These are phyloP conservation scores for Odontamblyopus lacepedii DNA, from an alignment of 2,797 vertebrate genomes.

Conservation along the genomic window DNA sequence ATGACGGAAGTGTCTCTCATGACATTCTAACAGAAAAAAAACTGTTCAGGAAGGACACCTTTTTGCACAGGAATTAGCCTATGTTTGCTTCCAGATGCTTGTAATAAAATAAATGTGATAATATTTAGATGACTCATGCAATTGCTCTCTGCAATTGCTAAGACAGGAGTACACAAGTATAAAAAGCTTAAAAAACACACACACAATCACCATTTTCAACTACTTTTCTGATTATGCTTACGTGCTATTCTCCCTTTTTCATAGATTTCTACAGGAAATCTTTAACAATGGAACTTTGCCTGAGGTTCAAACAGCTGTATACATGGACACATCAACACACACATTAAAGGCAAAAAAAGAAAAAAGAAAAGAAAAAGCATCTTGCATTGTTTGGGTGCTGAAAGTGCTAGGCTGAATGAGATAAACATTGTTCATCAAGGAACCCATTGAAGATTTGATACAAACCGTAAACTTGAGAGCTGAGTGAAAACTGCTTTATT, in stretches of 20 bases:
- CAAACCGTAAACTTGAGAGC: slow-evolving; percentile 16
- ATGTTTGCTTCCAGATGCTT: slow-evolving; percentile 32
- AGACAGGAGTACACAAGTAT: neutral
- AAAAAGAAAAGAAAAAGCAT: slow-evolving; percentile 9
- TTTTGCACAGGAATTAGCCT: neutral
- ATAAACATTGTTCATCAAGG: slow-evolving; percentile 1
- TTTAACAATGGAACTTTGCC: slow-evolving; percentile 68
- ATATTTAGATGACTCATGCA: slow-evolving; percentile 44
- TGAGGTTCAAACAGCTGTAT: slow-evolving; percentile 46
- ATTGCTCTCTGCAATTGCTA: slow-evolving; percentile 15
- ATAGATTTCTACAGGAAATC: slow-evolving; percentile 65
- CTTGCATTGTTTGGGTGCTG: slow-evolving; percentile 8
- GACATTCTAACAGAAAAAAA: too few relatives aligned
- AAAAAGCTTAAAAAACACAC: neutral
- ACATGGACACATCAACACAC: slow-evolving; percentile 21
- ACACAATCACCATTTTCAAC: too few relatives aligned
- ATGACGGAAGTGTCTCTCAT: neutral
- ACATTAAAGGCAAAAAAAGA: slow-evolving; percentile 1
- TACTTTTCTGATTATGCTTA: slow-evolving; percentile 37
- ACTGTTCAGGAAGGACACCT: neutral
- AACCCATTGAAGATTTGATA: neutral
- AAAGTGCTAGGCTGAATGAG: slow-evolving; percentile 12
- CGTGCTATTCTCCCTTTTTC: slow-evolving; percentile 55
- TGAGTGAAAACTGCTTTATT: slow-evolving; percentile 34
- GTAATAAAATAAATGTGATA: slow-evolving; percentile 45